Evolutionary conservation across 1,140 invertebrate species (phyloP).

Genomic region (Nilaparvata lugens): DNA sequence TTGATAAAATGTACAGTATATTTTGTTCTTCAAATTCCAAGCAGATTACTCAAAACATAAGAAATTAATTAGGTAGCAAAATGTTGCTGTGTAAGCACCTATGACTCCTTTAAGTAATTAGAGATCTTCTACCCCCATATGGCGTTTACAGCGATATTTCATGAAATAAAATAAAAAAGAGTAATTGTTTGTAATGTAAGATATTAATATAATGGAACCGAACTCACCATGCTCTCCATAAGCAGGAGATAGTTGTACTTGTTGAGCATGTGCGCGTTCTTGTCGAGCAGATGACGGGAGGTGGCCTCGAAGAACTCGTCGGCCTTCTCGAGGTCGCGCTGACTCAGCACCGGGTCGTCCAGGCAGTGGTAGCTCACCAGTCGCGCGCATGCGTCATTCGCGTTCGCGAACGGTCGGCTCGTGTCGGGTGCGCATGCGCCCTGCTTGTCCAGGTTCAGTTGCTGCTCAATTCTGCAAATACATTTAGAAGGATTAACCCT

Average conservation of each 20-base stretch:
- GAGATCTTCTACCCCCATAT: too few relatives aligned
- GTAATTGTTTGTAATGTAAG: too few relatives aligned
- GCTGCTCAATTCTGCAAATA: conserved; percentile 54
- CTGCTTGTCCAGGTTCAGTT: conserved; percentile 67
- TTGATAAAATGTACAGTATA: too few relatives aligned
- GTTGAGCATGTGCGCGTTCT: conserved; percentile 62
- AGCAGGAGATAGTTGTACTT: conserved; percentile 71
- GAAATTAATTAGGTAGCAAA: too few relatives aligned
- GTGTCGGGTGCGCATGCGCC: conserved; percentile 67
- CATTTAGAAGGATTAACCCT: background rate
- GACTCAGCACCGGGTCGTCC: conserved; percentile 54
- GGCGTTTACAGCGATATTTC: too few relatives aligned
- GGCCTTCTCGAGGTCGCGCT: conserved; percentile 59
- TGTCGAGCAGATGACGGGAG: conserved; percentile 60
- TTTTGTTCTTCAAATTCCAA: too few relatives aligned
- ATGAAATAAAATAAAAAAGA: too few relatives aligned
- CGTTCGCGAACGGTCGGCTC: conserved; percentile 60
- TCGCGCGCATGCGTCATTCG: conserved; percentile 67
- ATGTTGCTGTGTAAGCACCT: too few relatives aligned
- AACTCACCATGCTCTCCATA: conserved; percentile 72
- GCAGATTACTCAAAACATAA: too few relatives aligned
- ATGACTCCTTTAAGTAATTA: too few relatives aligned
- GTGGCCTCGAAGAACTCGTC: conserved; percentile 68
- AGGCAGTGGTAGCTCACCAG: conserved; percentile 75
- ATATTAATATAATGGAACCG: background rate